These are phyloP conservation scores for Dryomyza anilis DNA, from an alignment of 2,888 invertebrate species.

Conservation along the genomic window DNA sequence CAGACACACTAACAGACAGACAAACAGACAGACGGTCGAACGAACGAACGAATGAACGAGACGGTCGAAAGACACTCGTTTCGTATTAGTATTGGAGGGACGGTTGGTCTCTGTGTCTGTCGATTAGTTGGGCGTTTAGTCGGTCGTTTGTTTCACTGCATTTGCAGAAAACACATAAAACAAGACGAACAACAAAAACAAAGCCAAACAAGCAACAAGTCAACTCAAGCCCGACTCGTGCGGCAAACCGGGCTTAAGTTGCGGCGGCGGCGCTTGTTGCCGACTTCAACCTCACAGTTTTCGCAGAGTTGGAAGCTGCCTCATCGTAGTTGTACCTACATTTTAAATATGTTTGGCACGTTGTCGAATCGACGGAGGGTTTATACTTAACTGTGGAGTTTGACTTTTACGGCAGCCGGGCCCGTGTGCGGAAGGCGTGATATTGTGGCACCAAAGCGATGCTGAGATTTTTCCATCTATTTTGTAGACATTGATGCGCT, in stretches of 20 bases:
- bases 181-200: no score
- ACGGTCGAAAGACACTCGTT: not conserved
- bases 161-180: no score
- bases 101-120: no score
- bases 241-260: not conserved
- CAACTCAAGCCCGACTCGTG: no score
- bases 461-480: no score
- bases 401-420: not conserved
- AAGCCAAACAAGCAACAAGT: no score
- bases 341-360: constrained; percentile 26
- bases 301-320: no score
- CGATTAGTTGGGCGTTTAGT: no score
- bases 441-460: not conserved
- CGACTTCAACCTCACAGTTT: no score
- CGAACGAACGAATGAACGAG: not conserved
- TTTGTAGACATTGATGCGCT: no score
- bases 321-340: constrained; percentile 6
- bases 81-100: no score
- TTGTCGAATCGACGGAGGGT: constrained; percentile 8
- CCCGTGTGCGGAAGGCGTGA: constrained; percentile 10
- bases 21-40: constrained; percentile 6
- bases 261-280: constrained; percentile 2
- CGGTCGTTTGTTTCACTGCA: no score
- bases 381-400: not conserved
- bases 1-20: constrained; percentile 4